Percentiles rank a stretch among this genome's conserved stretches.
phyloP scores from a whole-genome alignment of 2,888 invertebrate genomes.

The Temnothorax ravouxi region DNA sequence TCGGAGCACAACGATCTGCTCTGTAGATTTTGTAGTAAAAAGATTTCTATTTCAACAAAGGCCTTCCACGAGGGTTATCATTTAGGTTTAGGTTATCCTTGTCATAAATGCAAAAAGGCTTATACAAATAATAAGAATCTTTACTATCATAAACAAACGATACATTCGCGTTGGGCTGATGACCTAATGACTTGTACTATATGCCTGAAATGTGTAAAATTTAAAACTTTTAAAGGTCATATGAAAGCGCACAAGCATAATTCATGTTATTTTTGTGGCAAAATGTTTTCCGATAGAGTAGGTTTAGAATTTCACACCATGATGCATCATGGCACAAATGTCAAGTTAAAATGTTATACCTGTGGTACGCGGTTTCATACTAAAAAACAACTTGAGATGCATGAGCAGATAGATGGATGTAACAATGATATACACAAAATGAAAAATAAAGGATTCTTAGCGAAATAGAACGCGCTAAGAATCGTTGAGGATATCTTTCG shows the following conservation, averaged over 20 bases:
- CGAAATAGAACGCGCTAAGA: neutral
- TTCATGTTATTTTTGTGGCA: slow-evolving; percentile 33
- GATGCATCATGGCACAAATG: slow-evolving; percentile 69
- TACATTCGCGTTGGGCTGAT: slow-evolving; percentile 17
- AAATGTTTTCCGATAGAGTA: slow-evolving; percentile 43
- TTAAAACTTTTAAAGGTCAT: slow-evolving; percentile 14
- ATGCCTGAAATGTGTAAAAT: slow-evolving; percentile 38
- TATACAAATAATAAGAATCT: slow-evolving; percentile 66
- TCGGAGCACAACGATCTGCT: slow-evolving; percentile 63
- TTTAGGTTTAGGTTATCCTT: slow-evolving; percentile 80
- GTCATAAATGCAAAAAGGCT: slow-evolving; percentile 80
- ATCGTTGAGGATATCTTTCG: neutral
- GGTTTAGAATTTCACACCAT: slow-evolving; percentile 51
- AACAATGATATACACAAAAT: neutral
- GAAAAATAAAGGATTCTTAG: too few relatives aligned
- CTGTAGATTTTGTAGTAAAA: slow-evolving; percentile 71
- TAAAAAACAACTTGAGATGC: slow-evolving; percentile 62
- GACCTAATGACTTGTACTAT: slow-evolving; percentile 24
- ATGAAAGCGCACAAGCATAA: slow-evolving; percentile 25
- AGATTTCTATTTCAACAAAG: neutral
- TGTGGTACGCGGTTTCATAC: slow-evolving; percentile 69
- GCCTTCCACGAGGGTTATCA: slow-evolving; percentile 79
- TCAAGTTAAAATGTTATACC: slow-evolving; percentile 66
- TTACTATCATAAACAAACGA: slow-evolving; percentile 63
- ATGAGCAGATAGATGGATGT: slow-evolving; percentile 8